Evolutionary conservation across 2,888 invertebrate genomes (phyloP).

Genomic region (Acleris cristana): DNA sequence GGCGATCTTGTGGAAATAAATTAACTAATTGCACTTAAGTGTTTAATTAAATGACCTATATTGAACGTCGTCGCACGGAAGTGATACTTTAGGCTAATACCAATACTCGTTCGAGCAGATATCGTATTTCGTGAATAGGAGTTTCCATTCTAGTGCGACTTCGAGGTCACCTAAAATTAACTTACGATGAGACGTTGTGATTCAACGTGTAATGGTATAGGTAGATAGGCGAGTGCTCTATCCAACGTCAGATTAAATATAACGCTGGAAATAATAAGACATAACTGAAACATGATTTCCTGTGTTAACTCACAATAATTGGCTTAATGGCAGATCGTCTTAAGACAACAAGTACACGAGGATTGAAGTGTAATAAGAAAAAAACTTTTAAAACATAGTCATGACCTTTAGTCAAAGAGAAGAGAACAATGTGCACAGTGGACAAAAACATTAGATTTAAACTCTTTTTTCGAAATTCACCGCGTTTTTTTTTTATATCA

Average conservation of each 20-base stretch:
- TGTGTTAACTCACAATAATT: background rate
- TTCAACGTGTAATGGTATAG: constrained; percentile 51
- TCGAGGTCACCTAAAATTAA: constrained; percentile 66
- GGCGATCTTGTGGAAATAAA: constrained; percentile 12
- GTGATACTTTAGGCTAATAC: background rate
- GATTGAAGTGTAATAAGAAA: too few species aligned
- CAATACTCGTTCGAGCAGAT: constrained; percentile 26
- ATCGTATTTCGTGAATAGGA: constrained; percentile 51
- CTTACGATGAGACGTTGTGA: constrained; percentile 56
- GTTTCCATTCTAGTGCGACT: constrained; percentile 64
- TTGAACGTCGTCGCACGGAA: background rate
- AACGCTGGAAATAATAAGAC: constrained; percentile 10
- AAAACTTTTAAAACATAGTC: too few species aligned
- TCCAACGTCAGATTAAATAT: constrained; percentile 36
- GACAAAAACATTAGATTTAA: too few species aligned
- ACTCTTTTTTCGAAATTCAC: too few species aligned
- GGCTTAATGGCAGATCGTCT: background rate
- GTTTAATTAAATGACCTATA: background rate
- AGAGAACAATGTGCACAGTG: too few species aligned
- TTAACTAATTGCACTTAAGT: constrained; percentile 20
- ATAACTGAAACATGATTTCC: too few species aligned
- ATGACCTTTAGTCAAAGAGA: too few species aligned
- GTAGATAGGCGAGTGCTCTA: constrained; percentile 48
- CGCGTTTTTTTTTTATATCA: too few species aligned
- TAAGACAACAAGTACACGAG: too few species aligned